Evolutionary conservation across 2,888 invertebrate genomes (phyloP), one percentile per base, ranked within the genome.

Genomic region (Latrodectus hesperus): DNA sequence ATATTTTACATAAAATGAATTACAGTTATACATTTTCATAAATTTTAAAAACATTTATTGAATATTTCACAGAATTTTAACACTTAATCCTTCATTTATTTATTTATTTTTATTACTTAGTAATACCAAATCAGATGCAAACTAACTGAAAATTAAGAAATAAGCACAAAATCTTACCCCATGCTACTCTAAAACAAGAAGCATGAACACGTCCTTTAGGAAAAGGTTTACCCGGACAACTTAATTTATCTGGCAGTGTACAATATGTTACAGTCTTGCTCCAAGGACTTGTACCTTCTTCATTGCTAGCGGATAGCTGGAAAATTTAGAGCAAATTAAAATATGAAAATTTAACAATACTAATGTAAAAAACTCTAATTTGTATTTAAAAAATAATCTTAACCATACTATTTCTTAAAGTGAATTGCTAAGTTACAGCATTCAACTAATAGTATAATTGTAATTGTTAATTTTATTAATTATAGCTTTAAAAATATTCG

Each of bases 171-270:
- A 14, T 6, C 92, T 90, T 90, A 93, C 93, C 93, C 97, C 97
- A 98, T 91, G 95, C 94, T 89, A 97, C 94, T 90, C 95, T 95
- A 92, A 97, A 96, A 89, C 95, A 94, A 90, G 95, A 95, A 83
- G 97, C 95, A 92, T 96, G 96, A 70, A 96, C 94, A 91, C 96
- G 95, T 77, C 97, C 97, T 91, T 96, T 96, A 22, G 96, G 94
- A 89, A 94, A 92, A 5, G 96, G 97, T 90, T 96, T 95, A 11
- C 95, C 94, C 49, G 97, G 97, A 79, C 95, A 94, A 0, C 94
- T 94, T 5, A 97, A 98, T 87, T 95, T 93, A 91, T 96, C 97
- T 8, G 97, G 95, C 84, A 94, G 93, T 12, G 98, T 98, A 90
- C 94, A 94, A 92, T 95, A 97, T 82, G 94, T 92, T 26, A 97